Conservation (phyloP, 2,888 invertebrate genomes). For the Tenthredo mesomela region DNA sequence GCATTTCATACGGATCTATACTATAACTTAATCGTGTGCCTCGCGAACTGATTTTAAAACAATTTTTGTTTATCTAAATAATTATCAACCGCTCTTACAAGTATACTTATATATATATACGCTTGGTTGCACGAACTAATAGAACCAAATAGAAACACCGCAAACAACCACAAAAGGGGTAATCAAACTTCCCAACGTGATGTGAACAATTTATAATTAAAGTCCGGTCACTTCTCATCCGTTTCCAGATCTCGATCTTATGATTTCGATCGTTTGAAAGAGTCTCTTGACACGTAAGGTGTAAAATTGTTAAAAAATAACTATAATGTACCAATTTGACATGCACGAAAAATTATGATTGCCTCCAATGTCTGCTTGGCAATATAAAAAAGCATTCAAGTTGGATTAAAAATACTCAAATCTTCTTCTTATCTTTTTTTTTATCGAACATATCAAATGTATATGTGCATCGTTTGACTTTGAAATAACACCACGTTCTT, state of each 20-base stretch:
- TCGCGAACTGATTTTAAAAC: not conserved
- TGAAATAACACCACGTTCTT: not conserved
- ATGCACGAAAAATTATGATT: not conserved
- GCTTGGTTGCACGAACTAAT: slow-evolving; percentile 2
- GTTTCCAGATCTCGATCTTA: not conserved
- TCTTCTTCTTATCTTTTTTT: no score
- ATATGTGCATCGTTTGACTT: no score
- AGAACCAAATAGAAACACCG: not conserved
- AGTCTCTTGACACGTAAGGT: not conserved
- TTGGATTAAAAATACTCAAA: no score
- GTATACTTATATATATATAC: not conserved
- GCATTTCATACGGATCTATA: not conserved
- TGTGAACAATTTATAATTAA: not conserved
- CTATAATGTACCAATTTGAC: not conserved
- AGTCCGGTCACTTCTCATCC: slow-evolving; percentile 2
- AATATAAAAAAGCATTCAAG: not conserved
- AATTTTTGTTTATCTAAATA: slow-evolving; percentile 1
- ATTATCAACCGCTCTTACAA: not conserved
- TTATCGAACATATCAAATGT: not conserved
- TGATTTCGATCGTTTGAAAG: not conserved
- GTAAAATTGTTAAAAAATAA: not conserved
- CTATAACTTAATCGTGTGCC: not conserved
- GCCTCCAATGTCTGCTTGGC: not conserved
- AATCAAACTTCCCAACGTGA: slow-evolving; percentile 4
- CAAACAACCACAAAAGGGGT: not conserved